phyloP scores from a whole-genome alignment of 2,797 vertebrate species.

The Sorex maritimensis region DNA sequence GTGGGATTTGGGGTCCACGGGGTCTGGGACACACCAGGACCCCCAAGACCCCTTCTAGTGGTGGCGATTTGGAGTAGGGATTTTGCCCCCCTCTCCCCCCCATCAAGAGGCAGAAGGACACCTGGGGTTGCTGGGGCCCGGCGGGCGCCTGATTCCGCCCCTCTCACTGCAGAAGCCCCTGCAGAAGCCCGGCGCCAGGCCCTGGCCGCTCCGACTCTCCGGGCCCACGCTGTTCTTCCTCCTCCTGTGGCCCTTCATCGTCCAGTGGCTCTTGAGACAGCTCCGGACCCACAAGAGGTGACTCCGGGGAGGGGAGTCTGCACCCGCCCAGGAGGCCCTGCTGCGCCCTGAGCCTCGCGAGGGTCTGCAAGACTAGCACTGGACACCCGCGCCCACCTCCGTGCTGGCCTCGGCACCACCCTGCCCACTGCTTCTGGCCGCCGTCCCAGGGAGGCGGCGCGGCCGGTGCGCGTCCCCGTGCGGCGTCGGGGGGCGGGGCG shows the following conservation, averaged over 20 bases:
- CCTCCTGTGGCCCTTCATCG: slow-evolving; percentile 95
- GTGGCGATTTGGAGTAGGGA: not conserved
- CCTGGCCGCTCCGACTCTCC: slow-evolving; percentile 91
- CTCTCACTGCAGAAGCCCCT: slow-evolving; percentile 86
- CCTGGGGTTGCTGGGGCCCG: not conserved
- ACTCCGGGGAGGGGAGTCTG: slow-evolving; percentile 61
- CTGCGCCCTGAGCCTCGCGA: slow-evolving; percentile 16
- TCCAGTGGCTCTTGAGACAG: slow-evolving; percentile 93
- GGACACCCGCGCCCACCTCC: not conserved
- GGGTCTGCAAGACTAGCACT: slow-evolving; percentile 30
- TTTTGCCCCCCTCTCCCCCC: not conserved
- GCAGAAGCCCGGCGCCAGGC: slow-evolving; percentile 88
- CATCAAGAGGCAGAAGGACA: not conserved
- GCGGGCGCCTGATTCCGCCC: slow-evolving; percentile 59
- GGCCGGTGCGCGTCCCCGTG: not conserved
- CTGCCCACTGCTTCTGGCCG: not conserved
- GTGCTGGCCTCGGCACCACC: slow-evolving; percentile 24
- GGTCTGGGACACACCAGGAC: not conserved
- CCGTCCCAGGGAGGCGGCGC: not conserved
- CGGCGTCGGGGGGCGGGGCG: slow-evolving; percentile 8
- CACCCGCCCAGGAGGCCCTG: slow-evolving; percentile 24
- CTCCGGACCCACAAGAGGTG: slow-evolving; percentile 90
- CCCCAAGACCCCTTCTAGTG: not conserved
- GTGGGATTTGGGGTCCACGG: not conserved
- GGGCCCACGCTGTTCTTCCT: slow-evolving; percentile 93